Base-by-base conservation (phyloP, 53 echinoderm and acorn worm species). In the Actinopyga echinites region DNA sequence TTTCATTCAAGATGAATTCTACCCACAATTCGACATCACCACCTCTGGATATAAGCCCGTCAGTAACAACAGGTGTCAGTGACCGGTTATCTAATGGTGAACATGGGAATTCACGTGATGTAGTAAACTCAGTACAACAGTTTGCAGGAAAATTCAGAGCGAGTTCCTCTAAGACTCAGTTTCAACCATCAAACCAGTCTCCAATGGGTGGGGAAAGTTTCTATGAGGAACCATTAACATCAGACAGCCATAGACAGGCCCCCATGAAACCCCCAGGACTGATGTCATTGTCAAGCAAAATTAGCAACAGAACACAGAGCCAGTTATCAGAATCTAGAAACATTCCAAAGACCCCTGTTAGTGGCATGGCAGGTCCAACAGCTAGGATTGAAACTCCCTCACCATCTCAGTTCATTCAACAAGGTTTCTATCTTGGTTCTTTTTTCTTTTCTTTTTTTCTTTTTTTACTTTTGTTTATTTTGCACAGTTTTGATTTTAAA, bases 331-430 rank as follows among this genome's bases (percentile, higher is more conserved):
- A 40, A 45, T 25, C 40, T 22, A 42, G 44, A 28, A 23, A 15
- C 10, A 36, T 42, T 40, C 2, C 40, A 36, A 69, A 69, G 23
- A 69, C 69, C 34, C 69, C 71, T 22, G 42, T 42, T 17, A 25
- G 71, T 20, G 40, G n/a, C n/a, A 9, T 17, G 17, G 17, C 43
- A 11, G 71, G 21, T 71, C 71, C 71, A 24, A 11, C 42, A 7
- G 71, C 40, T 15, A 71, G 71, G 44, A 71, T 71, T 44, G 42
- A 71, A 71, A 71, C 71, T 24, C 71, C 71, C 22, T 71, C 71
- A n/a, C 71, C 71, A 30, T 71, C 71, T 21, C 71, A 71, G 71
- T 71, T 71, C 26, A 44, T 71, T 9, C 24, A 71, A n/a, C 20
- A 71, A 71, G 71, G 71, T 68, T 68, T 36, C 35, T 0, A 12